Evolutionary conservation across 2,888 invertebrate genomes (phyloP).

Genomic region (Hydriomena furcata): DNA sequence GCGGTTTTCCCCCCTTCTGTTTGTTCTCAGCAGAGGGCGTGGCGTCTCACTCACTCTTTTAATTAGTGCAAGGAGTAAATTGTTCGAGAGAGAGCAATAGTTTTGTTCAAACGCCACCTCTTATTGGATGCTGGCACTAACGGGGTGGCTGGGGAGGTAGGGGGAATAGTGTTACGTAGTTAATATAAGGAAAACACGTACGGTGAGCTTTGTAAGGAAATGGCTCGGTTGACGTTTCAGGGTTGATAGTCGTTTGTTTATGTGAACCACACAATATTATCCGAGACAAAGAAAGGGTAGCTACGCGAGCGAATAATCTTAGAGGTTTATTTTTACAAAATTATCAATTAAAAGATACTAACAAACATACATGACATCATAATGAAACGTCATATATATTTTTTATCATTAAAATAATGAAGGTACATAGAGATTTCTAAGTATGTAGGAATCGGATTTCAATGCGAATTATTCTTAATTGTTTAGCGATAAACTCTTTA

Average conservation of each 20-base stretch:
- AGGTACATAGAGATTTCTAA: too few species aligned
- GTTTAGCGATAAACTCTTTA: not conserved
- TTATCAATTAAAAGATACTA: too few species aligned
- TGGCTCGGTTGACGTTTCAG: constrained; percentile 72
- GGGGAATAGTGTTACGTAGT: constrained; percentile 76
- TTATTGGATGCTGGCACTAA: constrained; percentile 77
- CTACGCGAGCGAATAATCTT: too few species aligned
- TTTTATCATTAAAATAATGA: too few species aligned
- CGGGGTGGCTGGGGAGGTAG: constrained; percentile 55
- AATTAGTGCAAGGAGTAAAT: constrained; percentile 85
- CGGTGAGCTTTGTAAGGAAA: constrained; percentile 73
- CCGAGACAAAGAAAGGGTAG: constrained; percentile 37
- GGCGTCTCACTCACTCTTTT: constrained; percentile 81
- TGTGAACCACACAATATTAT: constrained; percentile 45
- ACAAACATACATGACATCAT: too few species aligned
- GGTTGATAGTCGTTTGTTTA: constrained; percentile 66
- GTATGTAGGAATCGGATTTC: too few species aligned
- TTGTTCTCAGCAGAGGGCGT: constrained; percentile 79
- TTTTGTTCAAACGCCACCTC: constrained; percentile 75
- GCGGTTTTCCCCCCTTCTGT: constrained; percentile 74
- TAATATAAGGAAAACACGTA: constrained; percentile 81
- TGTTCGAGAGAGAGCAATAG: constrained; percentile 80
- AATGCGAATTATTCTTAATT: too few species aligned
- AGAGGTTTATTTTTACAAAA: too few species aligned
- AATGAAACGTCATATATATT: too few species aligned